Percentiles rank a stretch among this genome's conserved stretches.
Evolutionary conservation across 2,888 invertebrate genomes (phyloP).

Genomic region (Cheilosia vulpina): DNA sequence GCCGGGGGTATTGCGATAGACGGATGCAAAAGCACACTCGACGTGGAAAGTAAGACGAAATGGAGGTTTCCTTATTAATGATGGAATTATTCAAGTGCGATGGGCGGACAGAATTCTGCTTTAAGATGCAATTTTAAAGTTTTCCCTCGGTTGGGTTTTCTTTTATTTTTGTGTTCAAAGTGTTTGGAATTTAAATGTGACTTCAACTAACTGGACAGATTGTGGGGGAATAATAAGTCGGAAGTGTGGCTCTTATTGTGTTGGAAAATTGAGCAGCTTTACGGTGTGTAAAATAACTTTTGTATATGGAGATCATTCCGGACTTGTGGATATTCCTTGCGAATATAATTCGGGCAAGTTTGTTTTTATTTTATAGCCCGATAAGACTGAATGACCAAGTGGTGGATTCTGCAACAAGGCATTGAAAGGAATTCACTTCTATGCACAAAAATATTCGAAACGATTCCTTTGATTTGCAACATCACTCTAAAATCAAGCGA

Average conservation of each 20-base stretch:
- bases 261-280: not conserved
- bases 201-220: constrained; percentile 33
- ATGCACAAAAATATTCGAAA: no score
- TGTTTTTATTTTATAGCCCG: no score
- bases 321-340: no score
- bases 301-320: not conserved
- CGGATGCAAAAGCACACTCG: constrained; percentile 25
- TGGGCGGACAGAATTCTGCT: constrained; percentile 23
- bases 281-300: not conserved
- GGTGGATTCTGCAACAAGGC: no score
- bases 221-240: constrained; percentile 10
- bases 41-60: constrained; percentile 43
- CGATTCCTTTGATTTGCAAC: no score
- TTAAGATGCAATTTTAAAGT: constrained; percentile 59
- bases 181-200: constrained; percentile 22
- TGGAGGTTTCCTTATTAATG: constrained; percentile 73
- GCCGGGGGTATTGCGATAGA: not conserved
- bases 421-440: no score
- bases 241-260: not conserved
- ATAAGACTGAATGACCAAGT: no score
- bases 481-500: no score
- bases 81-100: constrained; percentile 69
- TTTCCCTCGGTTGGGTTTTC: not conserved
- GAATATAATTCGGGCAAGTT: no score
- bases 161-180: not conserved